These are phyloP conservation scores for Peromyscus maniculatus DNA, from an alignment of 2,113 vertebrate species.

Conservation along the genomic window DNA sequence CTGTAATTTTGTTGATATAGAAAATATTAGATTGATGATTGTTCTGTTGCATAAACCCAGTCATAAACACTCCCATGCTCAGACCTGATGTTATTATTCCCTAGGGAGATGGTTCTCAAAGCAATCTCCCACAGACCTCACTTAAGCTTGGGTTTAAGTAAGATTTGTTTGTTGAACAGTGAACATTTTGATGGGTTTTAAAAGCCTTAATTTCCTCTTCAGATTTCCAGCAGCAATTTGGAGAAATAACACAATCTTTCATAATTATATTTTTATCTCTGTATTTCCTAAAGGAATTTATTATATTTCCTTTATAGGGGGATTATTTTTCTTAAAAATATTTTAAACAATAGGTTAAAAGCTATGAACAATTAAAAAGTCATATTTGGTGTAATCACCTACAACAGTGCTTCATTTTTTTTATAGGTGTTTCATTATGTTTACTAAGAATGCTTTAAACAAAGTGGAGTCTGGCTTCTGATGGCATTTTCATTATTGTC, in stretches of 20 bases:
- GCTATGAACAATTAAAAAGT: slow-evolving; percentile 36
- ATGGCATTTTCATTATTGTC: background rate
- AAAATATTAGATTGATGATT: slow-evolving; percentile 7
- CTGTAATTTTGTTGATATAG: background rate
- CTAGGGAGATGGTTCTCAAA: slow-evolving; percentile 44
- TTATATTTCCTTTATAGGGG: slow-evolving; percentile 64
- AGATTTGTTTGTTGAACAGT: slow-evolving; percentile 75
- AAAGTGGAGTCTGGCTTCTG: background rate
- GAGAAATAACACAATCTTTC: slow-evolving; percentile 65
- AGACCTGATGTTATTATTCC: background rate
- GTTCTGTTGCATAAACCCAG: background rate
- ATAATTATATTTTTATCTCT: slow-evolving; percentile 75
- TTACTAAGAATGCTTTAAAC: background rate
- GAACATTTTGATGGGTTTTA: slow-evolving; percentile 63
- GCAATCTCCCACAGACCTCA: slow-evolving; percentile 51
- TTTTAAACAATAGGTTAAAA: slow-evolving; percentile 66
- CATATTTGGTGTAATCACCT: background rate
- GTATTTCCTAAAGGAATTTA: slow-evolving; percentile 74
- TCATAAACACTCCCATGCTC: background rate
- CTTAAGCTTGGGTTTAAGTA: slow-evolving; percentile 62
- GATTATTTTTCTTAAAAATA: slow-evolving; percentile 25
- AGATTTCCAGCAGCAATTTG: slow-evolving; percentile 69
- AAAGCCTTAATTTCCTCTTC: slow-evolving; percentile 71
- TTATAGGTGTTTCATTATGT: background rate
- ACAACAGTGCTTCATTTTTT: background rate